phyloP scores from a whole-genome alignment of 2,113 vertebrate genomes.

The Sporophila hypoxantha region DNA sequence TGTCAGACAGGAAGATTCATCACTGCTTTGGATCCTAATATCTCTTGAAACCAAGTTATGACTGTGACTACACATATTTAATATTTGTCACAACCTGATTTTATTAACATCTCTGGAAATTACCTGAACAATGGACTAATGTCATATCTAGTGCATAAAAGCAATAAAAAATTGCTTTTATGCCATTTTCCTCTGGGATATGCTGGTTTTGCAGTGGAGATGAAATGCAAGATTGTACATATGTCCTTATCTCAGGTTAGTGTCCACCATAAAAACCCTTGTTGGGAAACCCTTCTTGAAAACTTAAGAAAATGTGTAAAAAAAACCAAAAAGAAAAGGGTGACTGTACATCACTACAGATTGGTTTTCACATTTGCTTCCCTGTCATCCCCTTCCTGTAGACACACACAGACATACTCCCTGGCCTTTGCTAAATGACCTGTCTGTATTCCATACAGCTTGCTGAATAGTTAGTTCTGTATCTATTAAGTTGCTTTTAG shows the following conservation, averaged over 20 bases:
- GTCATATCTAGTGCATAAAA: background rate
- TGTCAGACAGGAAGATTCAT: background rate
- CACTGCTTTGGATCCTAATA: background rate
- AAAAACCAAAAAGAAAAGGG: background rate
- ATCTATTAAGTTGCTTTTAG: background rate
- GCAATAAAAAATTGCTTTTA: background rate
- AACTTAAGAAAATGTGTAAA: background rate
- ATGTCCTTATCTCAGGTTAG: background rate
- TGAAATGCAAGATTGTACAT: background rate
- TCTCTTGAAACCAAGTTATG: background rate
- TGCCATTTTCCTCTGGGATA: background rate
- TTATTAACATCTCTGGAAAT: background rate
- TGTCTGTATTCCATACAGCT: background rate
- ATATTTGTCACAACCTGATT: background rate
- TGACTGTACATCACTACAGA: background rate
- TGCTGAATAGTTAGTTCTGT: background rate
- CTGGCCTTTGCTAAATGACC: background rate
- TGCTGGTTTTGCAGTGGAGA: background rate
- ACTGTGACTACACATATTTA: background rate
- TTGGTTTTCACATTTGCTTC: background rate
- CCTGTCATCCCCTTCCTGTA: background rate
- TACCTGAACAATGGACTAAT: background rate
- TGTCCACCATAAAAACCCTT: background rate
- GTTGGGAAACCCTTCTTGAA: background rate
- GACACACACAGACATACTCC: background rate